phyloP scores from a whole-genome alignment of 2,888 invertebrate genomes.

The Leucophora obtusa region DNA sequence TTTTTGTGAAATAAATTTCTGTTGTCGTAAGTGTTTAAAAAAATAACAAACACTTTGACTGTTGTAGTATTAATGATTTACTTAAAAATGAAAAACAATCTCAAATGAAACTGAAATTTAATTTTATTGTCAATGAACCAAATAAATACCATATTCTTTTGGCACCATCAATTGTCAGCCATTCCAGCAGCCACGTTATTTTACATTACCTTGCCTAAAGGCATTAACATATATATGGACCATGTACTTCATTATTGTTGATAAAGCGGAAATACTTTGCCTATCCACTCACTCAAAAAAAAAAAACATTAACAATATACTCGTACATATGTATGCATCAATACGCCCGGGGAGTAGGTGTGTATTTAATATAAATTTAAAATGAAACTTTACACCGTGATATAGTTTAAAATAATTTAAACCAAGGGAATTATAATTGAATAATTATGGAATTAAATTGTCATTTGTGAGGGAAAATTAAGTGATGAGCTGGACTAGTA shows the following conservation, averaged over 20 bases:
- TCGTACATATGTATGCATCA: not conserved
- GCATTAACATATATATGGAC: constrained; percentile 6
- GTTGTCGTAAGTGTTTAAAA: constrained; percentile 10
- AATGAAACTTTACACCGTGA: not conserved
- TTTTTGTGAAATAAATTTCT: not conserved
- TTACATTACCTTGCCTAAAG: constrained; percentile 31
- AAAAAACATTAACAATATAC: constrained; percentile 1
- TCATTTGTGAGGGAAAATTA: too few relatives aligned
- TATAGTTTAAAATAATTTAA: not conserved
- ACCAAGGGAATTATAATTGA: not conserved
- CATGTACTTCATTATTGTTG: constrained; percentile 22
- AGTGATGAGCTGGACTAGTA: too few relatives aligned
- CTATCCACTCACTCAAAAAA: constrained; percentile 24
- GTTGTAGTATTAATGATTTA: constrained; percentile 40
- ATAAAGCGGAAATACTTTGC: constrained; percentile 51
- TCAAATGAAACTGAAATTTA: constrained; percentile 21
- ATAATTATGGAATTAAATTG: not conserved
- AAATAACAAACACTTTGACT: constrained; percentile 27
- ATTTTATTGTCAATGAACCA: constrained; percentile 46
- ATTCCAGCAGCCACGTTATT: constrained; percentile 28
- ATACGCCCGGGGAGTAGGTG: not conserved
- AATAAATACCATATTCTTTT: constrained; percentile 37
- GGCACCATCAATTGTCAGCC: constrained; percentile 22
- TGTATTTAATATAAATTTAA: not conserved
- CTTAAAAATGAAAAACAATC: not conserved